Evolutionary conservation across 2,797 vertebrate genomes (phyloP).

Genomic region (Macropodus opercularis): DNA sequence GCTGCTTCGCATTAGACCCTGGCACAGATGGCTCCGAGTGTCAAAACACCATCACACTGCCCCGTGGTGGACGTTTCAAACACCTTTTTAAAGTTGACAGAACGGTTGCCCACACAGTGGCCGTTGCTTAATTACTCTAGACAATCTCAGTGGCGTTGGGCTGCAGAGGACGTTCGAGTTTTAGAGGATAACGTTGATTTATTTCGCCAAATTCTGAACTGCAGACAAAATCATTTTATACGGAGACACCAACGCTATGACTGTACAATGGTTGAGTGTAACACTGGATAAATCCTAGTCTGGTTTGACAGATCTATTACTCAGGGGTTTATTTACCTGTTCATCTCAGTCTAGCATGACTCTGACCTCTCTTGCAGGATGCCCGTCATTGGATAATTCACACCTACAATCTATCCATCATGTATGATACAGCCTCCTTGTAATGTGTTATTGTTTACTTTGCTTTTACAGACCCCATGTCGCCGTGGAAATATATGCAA

Average conservation of each 20-base stretch:
- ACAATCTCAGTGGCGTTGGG: neutral
- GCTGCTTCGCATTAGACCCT: conserved; percentile 68
- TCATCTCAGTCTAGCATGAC: neutral
- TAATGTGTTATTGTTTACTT: neutral
- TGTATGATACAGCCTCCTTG: neutral
- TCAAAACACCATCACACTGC: conserved; percentile 38
- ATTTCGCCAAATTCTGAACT: no score
- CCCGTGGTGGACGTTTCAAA: conserved; percentile 23
- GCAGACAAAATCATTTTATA: neutral
- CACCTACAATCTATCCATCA: neutral
- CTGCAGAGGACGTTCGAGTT: no score
- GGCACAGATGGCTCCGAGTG: conserved; percentile 62
- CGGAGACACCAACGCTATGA: neutral
- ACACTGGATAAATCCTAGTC: neutral
- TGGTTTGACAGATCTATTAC: neutral
- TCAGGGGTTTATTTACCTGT: neutral
- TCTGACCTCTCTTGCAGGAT: no score
- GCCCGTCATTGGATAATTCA: neutral
- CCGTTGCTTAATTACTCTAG: neutral
- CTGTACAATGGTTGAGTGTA: neutral
- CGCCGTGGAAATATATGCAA: no score
- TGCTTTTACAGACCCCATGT: no score
- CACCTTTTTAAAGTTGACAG: conserved; percentile 18
- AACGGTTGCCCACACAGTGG: neutral
- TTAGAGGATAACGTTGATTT: neutral